Base-by-base conservation (phyloP, 2,888 invertebrate species). In the Onthophagus sagittarius region DNA sequence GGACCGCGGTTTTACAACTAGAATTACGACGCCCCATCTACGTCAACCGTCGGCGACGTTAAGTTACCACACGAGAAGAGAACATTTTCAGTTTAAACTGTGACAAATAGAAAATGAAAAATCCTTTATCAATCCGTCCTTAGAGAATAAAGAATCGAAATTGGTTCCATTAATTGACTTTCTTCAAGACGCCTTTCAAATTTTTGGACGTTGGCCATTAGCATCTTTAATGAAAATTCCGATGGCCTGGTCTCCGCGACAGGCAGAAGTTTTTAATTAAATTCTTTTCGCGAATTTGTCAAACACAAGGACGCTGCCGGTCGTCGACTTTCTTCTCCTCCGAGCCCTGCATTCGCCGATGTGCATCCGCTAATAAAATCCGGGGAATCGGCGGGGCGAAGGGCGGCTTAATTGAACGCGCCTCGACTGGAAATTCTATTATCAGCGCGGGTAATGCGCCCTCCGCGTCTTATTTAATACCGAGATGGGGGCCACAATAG, bases 261-360 rank as follows among this genome's bases (percentile, higher is more conserved):
- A 67, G n/a, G 67, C 32, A 67, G 39, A 67, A 67, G 67, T 67
- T 67, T 67, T 67, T 67, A 67, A 67, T 67, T 67, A 67, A 67
- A 67, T 67, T 67, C 67, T 67, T 67, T 67, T 23, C 67, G 67
- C 67, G 67, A 32, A 67, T 67, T 67, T 67, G 67, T 67, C 67
- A 67, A 67, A 31, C 32, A 67, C 67, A 67, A 67, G 31, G 67
- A 67, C 31, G 32, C 67, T 31, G 67, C 23, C 3, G 32, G 67
- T 67, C 4, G 67, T 23, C 31, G 31, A 23, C 63, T 63, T 63
- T 15, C 63, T 14, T 63, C n/a, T n/a, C 63, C 23, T 67, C 23
- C n/a, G 67, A 64, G 23, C 32, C 31, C 23, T 67, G 67, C 67
- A 67, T 6, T 67, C 67, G 67, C 23, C 67, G 67, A 67, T 67